phyloP scores from a whole-genome alignment of 2,888 invertebrate species.

The Limnephilus rhombicus region DNA sequence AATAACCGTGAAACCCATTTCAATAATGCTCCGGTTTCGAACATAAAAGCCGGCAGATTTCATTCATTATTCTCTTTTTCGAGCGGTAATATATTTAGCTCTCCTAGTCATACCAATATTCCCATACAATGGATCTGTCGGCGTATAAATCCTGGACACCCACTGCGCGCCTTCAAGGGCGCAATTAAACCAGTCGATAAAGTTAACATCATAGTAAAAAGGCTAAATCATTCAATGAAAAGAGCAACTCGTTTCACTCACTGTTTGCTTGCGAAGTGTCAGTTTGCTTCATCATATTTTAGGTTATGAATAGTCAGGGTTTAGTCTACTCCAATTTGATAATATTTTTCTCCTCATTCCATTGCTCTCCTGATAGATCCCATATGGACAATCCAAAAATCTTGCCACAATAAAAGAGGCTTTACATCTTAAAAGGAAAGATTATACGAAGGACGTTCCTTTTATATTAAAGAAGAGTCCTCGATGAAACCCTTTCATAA shows the following conservation, averaged over 20 bases:
- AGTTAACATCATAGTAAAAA: not conserved
- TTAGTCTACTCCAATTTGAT: not conserved
- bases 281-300: not conserved
- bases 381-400: not conserved
- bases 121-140: slow-evolving; percentile 58
- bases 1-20: not conserved
- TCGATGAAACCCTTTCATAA: not conserved
- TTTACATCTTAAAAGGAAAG: not conserved
- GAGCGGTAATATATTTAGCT: slow-evolving; percentile 53
- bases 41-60: slow-evolving; percentile 27
- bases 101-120: slow-evolving; percentile 46
- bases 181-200: not conserved
- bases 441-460: too few relatives aligned
- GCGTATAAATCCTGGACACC: slow-evolving; percentile 57
- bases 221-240: not conserved
- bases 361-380: not conserved
- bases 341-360: slow-evolving; percentile 8
- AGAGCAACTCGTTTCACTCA: not conserved
- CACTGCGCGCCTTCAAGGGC: slow-evolving; percentile 18
- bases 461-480: not conserved
- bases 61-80: slow-evolving; percentile 40
- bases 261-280: not conserved
- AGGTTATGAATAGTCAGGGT: not conserved
- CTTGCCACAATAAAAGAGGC: not conserved
- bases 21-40: slow-evolving; percentile 39